These are phyloP conservation scores for Lerema accius DNA, from an alignment of 1,140 invertebrate species.

Conservation along the genomic window DNA sequence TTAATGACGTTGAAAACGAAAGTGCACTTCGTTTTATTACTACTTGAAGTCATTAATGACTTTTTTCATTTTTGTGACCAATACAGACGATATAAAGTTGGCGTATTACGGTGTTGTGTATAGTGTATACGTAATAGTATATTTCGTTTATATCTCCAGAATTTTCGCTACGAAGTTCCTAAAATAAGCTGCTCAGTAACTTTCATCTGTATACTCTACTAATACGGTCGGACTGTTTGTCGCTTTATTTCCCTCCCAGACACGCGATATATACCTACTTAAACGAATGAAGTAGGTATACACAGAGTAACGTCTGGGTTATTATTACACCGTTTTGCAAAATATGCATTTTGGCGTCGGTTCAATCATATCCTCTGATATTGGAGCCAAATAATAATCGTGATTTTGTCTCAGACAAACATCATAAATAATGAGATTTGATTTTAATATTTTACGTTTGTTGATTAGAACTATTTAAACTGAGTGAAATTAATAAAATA, in stretches of 20 bases:
- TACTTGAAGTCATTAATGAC: background rate
- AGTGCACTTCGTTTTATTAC: background rate
- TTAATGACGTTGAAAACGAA: background rate
- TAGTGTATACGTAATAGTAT: background rate
- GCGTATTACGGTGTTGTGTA: background rate
- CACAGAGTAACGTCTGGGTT: slow-evolving; percentile 65
- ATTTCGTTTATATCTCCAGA: slow-evolving; percentile 1
- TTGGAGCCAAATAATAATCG: slow-evolving; percentile 54
- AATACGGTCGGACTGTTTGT: slow-evolving; percentile 20
- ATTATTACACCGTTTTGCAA: slow-evolving; percentile 70
- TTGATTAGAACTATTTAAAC: slow-evolving; percentile 9
- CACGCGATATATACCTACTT: slow-evolving; percentile 36
- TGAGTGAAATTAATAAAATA: too few relatives aligned
- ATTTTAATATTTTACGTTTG: slow-evolving; percentile 33
- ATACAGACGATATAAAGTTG: background rate
- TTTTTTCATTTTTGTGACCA: background rate
- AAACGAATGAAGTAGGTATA: slow-evolving; percentile 36
- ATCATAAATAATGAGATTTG: slow-evolving; percentile 41
- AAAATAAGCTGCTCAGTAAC: slow-evolving; percentile 17
- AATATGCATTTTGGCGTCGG: slow-evolving; percentile 68
- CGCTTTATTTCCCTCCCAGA: slow-evolving; percentile 31
- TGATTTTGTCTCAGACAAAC: slow-evolving; percentile 57
- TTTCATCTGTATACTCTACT: slow-evolving; percentile 16
- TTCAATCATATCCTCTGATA: slow-evolving; percentile 63
- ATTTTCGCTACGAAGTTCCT: slow-evolving; percentile 2